Evolutionary conservation across 2,797 vertebrate species (phyloP).

Genomic region (Nannoperca obscura): DNA sequence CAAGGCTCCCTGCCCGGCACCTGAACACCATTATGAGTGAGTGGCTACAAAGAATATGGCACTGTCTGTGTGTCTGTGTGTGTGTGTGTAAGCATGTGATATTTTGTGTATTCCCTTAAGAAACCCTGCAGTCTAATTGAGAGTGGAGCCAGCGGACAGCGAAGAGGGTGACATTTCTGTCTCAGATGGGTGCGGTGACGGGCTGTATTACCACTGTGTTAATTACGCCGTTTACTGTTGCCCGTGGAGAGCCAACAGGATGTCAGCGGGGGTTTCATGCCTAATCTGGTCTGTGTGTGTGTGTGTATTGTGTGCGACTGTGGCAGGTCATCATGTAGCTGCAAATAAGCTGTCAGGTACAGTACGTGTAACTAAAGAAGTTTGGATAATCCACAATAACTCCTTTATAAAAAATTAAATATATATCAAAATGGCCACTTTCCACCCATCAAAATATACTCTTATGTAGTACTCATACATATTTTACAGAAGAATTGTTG

Average conservation of each 20-base stretch:
- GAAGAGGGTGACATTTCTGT: constrained; percentile 83
- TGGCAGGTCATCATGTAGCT: constrained; percentile 45
- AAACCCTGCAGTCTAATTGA: constrained; percentile 84
- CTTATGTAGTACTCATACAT: too few species aligned
- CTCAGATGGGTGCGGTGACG: constrained; percentile 76
- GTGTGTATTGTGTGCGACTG: constrained; percentile 44
- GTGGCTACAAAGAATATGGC: constrained; percentile 72
- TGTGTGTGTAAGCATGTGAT: constrained; percentile 62
- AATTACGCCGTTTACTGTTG: constrained; percentile 84
- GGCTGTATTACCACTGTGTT: constrained; percentile 82
- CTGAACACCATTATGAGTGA: constrained; percentile 80
- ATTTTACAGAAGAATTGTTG: constrained; percentile 1
- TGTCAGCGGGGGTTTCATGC: constrained; percentile 67
- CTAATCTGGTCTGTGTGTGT: constrained; percentile 56
- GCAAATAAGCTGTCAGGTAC: constrained; percentile 40
- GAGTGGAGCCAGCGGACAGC: constrained; percentile 64
- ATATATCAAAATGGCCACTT: not conserved
- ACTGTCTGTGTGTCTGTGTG: constrained; percentile 32
- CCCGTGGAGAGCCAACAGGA: constrained; percentile 75
- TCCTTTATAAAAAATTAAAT: not conserved
- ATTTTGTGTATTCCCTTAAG: constrained; percentile 72
- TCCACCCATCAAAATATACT: not conserved
- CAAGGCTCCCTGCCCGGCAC: constrained; percentile 77
- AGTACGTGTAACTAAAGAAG: not conserved
- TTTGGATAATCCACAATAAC: constrained; percentile 5